A percentile compares a stretch with the other conserved stretches of the same genome.
Conservation (phyloP, 1,140 invertebrate genomes). For the Atopsyche davidsoni region DNA sequence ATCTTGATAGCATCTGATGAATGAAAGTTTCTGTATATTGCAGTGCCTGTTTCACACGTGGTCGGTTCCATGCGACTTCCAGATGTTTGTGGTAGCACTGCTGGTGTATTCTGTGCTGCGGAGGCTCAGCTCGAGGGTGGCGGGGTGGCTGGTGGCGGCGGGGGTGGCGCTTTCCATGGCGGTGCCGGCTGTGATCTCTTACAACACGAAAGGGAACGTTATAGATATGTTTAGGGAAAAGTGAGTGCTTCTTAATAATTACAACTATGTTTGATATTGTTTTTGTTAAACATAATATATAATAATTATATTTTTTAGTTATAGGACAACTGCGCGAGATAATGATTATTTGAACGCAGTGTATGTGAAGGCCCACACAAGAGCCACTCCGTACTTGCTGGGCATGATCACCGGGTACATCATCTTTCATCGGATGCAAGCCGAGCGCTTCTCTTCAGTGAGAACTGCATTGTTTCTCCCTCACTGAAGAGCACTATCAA, state of each 20-base stretch:
- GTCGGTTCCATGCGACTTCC: slow-evolving; percentile 73
- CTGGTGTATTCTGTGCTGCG: slow-evolving; percentile 50
- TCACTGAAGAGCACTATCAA: no score
- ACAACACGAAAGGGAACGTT: no score
- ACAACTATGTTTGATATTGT: no score
- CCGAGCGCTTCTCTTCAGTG: slow-evolving; percentile 36
- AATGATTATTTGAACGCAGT: slow-evolving; percentile 43
- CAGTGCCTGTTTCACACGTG: slow-evolving; percentile 67
- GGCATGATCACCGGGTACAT: slow-evolving; percentile 48
- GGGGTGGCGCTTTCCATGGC: slow-evolving; percentile 32
- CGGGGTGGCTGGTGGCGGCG: slow-evolving; percentile 25
- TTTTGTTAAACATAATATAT: no score
- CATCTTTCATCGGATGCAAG: slow-evolving; percentile 33
- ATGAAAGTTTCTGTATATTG: no score
- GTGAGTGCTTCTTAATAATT: not conserved
- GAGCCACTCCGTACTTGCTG: slow-evolving; percentile 47
- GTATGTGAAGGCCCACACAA: slow-evolving; percentile 50
- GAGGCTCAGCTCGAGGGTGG: slow-evolving; percentile 31
- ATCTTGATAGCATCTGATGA: no score
- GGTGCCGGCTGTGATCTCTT: slow-evolving; percentile 43
- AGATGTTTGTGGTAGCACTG: slow-evolving; percentile 60
- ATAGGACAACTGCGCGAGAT: slow-evolving; percentile 41
- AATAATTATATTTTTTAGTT: no score
- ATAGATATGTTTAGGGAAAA: slow-evolving; percentile 20
- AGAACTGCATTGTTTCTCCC: no score